Base-by-base conservation (phyloP, 2,797 vertebrate genomes). In the Sebastes diaconus region DNA sequence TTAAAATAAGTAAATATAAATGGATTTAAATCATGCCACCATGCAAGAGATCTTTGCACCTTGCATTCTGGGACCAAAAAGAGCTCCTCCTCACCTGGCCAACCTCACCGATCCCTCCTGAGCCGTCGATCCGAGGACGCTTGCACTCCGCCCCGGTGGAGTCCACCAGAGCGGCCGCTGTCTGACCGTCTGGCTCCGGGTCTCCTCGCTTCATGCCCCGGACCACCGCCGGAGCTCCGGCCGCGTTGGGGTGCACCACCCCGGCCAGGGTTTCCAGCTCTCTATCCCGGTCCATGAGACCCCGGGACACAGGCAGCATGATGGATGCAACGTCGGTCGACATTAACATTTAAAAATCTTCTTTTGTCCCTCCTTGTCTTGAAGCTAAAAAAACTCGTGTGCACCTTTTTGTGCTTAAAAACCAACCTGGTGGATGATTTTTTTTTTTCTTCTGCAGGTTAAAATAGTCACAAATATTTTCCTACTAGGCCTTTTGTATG, bases 271-370 rank as follows among this genome's bases (percentile, higher is more conserved):
- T 29, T 73, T 96, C 96, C 94, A 96, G 90, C 90, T 96, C 96
- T 89, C 95, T 88, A 68, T 96, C 96, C 94, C 95, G 95, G 91
- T 96, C 96, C 90, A 96, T 87, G 72, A 96, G 94, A 87, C 91
- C 94, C 93, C 95, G 96, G 94, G 94, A 94, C 87, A 96, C 95
- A n/a, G 96, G 95, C 90, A 96, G 90, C 96, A 96, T 96, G 86
- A 96, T 95, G 83, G 96, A 96, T 88, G 95, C 95, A 85, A 96
- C 95, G 95, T 96, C 95, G 93, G 95, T 96, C 95, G 96, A 96
- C 96, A 96, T 96, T 95, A 96, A 96, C 96, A 96, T 96, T 92
- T 94, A 95, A 92, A 93, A 90, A 84, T 83, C 72, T 68, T 81
- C 42, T 82, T 83, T 66, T 87, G 75, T 75, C 63, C 63, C 36